Evolutionary conservation across 2,113 vertebrate species (phyloP).

Genomic region (Parus major): DNA sequence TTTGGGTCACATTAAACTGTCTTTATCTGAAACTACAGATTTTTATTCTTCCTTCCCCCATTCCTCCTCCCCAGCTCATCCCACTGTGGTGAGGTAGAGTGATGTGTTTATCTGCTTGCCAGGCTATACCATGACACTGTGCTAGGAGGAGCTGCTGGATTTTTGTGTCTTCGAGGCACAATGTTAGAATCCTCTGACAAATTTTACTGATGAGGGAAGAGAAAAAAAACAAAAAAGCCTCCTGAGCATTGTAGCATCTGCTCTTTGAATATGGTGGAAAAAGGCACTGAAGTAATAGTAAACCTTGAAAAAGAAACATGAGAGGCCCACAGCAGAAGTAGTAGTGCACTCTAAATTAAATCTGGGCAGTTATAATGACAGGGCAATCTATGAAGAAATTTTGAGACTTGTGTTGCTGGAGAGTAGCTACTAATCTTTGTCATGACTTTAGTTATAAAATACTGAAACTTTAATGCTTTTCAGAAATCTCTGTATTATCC

Average conservation of each 20-base stretch:
- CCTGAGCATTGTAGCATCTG: neutral
- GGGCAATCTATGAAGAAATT: neutral
- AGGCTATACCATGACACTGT: no score
- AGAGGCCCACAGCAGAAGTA: neutral
- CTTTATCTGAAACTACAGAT: neutral
- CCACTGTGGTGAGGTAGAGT: neutral
- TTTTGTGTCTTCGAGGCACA: neutral
- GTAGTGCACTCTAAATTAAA: neutral
- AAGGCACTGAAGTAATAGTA: neutral
- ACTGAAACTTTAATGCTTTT: neutral
- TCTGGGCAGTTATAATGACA: neutral
- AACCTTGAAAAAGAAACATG: neutral
- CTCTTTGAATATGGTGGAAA: neutral
- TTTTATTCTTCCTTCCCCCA: neutral
- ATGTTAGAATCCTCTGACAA: neutral
- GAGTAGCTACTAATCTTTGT: neutral
- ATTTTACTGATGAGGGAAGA: neutral
- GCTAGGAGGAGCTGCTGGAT: neutral
- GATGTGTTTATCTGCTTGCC: neutral
- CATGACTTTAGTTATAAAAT: neutral
- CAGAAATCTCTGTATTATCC: neutral
- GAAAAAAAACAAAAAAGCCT: neutral
- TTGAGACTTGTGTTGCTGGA: neutral
- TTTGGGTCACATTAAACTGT: neutral
- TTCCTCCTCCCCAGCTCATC: fast-evolving